Evolutionary conservation across 2,888 invertebrate species (phyloP), one percentile per base, ranked within the genome.

Genomic region (Ormyrus rosae): DNA sequence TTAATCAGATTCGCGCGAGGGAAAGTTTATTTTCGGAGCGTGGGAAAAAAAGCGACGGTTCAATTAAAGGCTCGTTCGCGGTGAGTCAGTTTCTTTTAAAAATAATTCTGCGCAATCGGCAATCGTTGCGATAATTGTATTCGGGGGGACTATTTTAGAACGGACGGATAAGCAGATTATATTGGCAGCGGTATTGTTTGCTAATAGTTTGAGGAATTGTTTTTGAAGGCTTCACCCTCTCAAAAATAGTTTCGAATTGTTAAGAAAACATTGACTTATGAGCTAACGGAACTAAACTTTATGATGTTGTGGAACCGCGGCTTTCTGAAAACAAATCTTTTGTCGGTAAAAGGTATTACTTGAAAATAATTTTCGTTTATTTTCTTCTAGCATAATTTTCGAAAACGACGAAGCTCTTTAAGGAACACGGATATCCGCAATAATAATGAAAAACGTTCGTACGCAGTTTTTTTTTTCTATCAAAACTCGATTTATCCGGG

Each of bases 221-320:
- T 74, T 56, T 58, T 58, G 34, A 50, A 65, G 56, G 53, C 65
- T 65, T 56, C 58, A 58, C 56, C 34, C 6, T 4, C 34, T 1
- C 58, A 34, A 50, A 72, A 78, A 72, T 68, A 78, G 70, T 65
- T 50, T 58, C n/a, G 11, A 56, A 68, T 65, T 65, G 58, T 69
- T 67, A 65, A 65, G 64, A 70, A 75, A 72, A 72, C 60, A 78
- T 78, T 72, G 71, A 75, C 68, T 61, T 45, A 58, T 46, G 45
- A 58, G 50, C 53, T 74, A 50, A 68, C 67, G 45, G 34, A 58
- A 74, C 67, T 60, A 50, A 50, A 72, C 50, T n/a, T 10, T 69
- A 45, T 55, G 9, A 10, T 50, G 19, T 9, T 19, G 53, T 53
- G 11, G 45, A 65, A 65, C 48, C 34, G 2, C 3, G 53, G n/a